Conservation (phyloP, 1,140 invertebrate species). For the Sarcophaga peregrina region DNA sequence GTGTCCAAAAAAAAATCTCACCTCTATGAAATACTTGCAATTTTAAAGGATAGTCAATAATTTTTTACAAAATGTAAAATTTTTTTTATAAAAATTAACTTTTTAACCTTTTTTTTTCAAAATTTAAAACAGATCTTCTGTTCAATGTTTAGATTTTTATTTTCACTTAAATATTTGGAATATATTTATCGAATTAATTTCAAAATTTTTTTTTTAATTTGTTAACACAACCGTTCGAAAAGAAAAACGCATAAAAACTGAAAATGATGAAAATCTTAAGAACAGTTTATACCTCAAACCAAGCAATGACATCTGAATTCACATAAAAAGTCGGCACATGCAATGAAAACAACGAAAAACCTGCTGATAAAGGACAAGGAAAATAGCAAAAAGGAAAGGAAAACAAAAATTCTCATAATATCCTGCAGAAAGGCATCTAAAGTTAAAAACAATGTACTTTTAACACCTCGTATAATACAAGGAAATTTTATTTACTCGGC, state of each 20-base stretch:
- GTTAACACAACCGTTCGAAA: conserved; percentile 9
- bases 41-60: too few species aligned
- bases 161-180: too few species aligned
- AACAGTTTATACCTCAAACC: neutral
- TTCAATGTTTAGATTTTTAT: too few species aligned
- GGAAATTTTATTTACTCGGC: neutral
- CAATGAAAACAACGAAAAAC: neutral
- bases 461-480: neutral
- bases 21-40: too few species aligned
- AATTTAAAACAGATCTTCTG: too few species aligned
- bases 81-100: too few species aligned
- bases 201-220: too few species aligned
- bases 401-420: neutral
- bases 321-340: neutral
- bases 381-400: neutral
- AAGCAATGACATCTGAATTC: neutral
- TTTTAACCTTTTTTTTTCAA: too few species aligned
- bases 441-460: neutral
- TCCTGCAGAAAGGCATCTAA: neutral
- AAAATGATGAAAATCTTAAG: neutral
- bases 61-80: too few species aligned
- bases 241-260: neutral
- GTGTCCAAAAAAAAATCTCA: too few species aligned
- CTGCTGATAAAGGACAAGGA: neutral
- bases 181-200: too few species aligned